Evolutionary conservation across 2,888 invertebrate genomes (phyloP).

Genomic region (Leucophenga maculata): DNA sequence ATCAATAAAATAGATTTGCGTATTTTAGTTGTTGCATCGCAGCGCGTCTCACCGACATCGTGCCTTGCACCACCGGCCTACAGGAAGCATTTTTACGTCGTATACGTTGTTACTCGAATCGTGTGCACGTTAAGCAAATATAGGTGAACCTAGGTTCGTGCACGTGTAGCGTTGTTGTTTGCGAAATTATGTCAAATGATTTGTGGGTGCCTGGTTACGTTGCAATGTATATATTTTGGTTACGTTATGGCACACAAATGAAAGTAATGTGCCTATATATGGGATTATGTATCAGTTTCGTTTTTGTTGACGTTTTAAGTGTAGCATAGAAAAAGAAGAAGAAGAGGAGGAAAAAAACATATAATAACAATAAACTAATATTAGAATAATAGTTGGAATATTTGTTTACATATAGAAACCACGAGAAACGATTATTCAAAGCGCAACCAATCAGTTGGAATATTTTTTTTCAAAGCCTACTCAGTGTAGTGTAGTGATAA

Average conservation of each 20-base stretch:
- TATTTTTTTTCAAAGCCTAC: too few relatives aligned
- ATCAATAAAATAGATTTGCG: constrained; percentile 58
- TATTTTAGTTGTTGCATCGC: constrained; percentile 46
- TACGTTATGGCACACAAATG: neutral
- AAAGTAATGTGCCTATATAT: constrained; percentile 9
- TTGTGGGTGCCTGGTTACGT: constrained; percentile 36
- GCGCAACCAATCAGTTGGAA: too few relatives aligned
- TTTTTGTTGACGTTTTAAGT: too few relatives aligned
- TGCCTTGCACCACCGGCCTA: constrained; percentile 17
- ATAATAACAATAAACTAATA: too few relatives aligned
- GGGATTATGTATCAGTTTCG: too few relatives aligned
- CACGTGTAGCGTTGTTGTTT: constrained; percentile 24
- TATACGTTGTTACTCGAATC: neutral
- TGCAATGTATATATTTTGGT: too few relatives aligned
- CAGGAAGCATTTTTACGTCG: constrained; percentile 40
- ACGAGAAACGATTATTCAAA: too few relatives aligned
- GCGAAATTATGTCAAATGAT: constrained; percentile 57
- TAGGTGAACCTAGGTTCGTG: constrained; percentile 45
- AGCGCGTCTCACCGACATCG: neutral
- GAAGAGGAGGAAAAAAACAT: too few relatives aligned
- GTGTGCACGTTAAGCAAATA: constrained; percentile 17
- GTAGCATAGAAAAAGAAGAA: too few relatives aligned
- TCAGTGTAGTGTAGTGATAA: too few relatives aligned
- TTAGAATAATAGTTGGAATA: too few relatives aligned
- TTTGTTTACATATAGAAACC: too few relatives aligned